Percentiles rank a stretch among this genome's conserved stretches.
Conservation (phyloP, 1,140 invertebrate species). For the Drosophila ficusphila region DNA sequence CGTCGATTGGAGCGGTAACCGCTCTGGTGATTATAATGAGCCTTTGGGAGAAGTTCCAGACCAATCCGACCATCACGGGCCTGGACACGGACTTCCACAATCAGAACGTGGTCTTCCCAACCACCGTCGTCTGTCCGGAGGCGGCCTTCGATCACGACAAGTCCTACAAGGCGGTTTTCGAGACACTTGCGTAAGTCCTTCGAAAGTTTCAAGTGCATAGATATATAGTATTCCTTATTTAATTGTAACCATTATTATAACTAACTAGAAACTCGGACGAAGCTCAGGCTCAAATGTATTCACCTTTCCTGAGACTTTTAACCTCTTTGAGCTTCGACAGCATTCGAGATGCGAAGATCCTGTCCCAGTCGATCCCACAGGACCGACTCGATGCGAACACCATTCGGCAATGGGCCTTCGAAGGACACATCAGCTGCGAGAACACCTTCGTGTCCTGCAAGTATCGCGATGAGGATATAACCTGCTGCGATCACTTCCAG, state of each 20-base stretch:
- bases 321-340: slow-evolving; percentile 80
- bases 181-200: slow-evolving; percentile 64
- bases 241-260: too few species aligned
- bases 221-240: too few species aligned
- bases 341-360: slow-evolving; percentile 58
- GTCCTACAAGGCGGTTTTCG: slow-evolving; percentile 62
- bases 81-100: slow-evolving; percentile 90
- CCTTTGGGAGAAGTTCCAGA: slow-evolving; percentile 91
- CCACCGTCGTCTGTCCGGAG: slow-evolving; percentile 87
- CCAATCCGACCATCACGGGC: slow-evolving; percentile 91
- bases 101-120: slow-evolving; percentile 90
- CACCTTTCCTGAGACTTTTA: slow-evolving; percentile 78
- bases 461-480: slow-evolving; percentile 87
- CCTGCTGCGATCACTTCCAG: slow-evolving; percentile 87
- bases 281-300: slow-evolving; percentile 41
- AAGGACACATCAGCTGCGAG: slow-evolving; percentile 63
- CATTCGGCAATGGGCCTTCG: slow-evolving; percentile 68
- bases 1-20: slow-evolving; percentile 87
- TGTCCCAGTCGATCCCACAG: slow-evolving; percentile 44
- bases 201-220: neutral
- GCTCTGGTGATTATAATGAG: slow-evolving; percentile 89
- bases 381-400: slow-evolving; percentile 50
- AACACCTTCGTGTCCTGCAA: slow-evolving; percentile 84
- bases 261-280: slow-evolving; percentile 58
- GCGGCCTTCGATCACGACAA: slow-evolving; percentile 84